These are phyloP conservation scores for Mongoloraphidia duomilia DNA, from an alignment of 2,888 invertebrate genomes.

Conservation along the genomic window DNA sequence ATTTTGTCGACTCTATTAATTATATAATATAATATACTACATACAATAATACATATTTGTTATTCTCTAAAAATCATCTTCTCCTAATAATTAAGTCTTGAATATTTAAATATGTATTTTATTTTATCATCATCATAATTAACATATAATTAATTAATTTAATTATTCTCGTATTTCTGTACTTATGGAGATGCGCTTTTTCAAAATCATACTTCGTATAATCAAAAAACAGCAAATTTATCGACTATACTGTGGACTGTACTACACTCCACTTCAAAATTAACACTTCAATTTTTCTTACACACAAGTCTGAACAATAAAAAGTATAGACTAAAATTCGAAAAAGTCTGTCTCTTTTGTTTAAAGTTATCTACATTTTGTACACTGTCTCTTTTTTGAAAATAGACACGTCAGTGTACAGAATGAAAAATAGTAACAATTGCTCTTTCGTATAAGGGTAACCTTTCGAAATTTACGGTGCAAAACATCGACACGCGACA, in stretches of 20 bases:
- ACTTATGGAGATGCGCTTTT: too few species aligned
- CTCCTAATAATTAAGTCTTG: not conserved
- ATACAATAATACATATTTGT: constrained; percentile 24
- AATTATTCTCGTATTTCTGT: not conserved
- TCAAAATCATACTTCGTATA: too few species aligned
- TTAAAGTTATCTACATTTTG: not conserved
- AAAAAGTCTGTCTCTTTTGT: constrained; percentile 17
- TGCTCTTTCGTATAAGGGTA: not conserved
- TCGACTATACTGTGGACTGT: not conserved
- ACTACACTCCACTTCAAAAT: not conserved
- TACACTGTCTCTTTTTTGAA: not conserved
- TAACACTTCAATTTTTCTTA: not conserved
- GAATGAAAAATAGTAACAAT: not conserved
- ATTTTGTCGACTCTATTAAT: constrained; percentile 8
- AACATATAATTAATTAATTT: not conserved
- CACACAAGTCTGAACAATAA: not conserved
- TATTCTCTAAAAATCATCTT: not conserved
- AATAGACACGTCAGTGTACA: not conserved
- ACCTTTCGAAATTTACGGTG: too few species aligned
- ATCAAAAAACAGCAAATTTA: too few species aligned
- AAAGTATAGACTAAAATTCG: constrained; percentile 11
- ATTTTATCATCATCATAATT: not conserved
- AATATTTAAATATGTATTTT: not conserved
- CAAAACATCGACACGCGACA: too few species aligned
- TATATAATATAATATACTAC: constrained; percentile 24